Percentiles rank a stretch among this genome's conserved stretches.
phyloP scores from a whole-genome alignment of 2,113 vertebrate genomes.

The Ailurus styani region DNA sequence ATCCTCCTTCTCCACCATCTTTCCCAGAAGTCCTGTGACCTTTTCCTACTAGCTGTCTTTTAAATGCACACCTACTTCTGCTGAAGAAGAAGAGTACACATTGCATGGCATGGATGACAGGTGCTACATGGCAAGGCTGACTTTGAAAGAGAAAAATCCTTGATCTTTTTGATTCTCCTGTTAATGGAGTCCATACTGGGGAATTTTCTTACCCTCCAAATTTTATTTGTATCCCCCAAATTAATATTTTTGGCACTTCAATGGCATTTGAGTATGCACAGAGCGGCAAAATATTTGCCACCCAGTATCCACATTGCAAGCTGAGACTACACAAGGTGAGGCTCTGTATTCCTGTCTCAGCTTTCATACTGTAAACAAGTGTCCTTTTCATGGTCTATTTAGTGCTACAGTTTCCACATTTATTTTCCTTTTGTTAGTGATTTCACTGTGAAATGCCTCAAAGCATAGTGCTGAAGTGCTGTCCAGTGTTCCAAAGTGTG shows the following conservation, averaged over 20 bases:
- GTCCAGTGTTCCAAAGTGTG: not conserved
- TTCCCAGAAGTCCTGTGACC: not conserved
- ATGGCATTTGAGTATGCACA: not conserved
- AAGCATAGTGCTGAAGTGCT: not conserved
- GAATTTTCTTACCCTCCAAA: not conserved
- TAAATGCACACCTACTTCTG: not conserved
- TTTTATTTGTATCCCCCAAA: not conserved
- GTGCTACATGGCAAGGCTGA: not conserved
- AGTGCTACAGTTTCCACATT: not conserved
- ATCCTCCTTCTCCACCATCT: not conserved
- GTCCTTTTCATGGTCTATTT: not conserved
- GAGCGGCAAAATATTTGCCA: not conserved
- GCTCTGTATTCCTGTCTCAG: not conserved
- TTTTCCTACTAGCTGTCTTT: not conserved
- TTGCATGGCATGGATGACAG: not conserved
- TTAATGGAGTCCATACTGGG: not conserved
- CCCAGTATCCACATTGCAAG: not conserved
- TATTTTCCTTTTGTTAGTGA: not conserved
- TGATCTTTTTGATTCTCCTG: not conserved
- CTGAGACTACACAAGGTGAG: not conserved
- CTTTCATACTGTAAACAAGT: not conserved
- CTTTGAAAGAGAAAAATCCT: not conserved
- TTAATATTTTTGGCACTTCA: not conserved
- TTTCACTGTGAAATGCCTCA: not conserved
- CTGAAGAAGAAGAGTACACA: not conserved